Evolutionary conservation across 2,888 invertebrate genomes (phyloP), one percentile per base, ranked within the genome.

Genomic region (Gymnocheta viridis): DNA sequence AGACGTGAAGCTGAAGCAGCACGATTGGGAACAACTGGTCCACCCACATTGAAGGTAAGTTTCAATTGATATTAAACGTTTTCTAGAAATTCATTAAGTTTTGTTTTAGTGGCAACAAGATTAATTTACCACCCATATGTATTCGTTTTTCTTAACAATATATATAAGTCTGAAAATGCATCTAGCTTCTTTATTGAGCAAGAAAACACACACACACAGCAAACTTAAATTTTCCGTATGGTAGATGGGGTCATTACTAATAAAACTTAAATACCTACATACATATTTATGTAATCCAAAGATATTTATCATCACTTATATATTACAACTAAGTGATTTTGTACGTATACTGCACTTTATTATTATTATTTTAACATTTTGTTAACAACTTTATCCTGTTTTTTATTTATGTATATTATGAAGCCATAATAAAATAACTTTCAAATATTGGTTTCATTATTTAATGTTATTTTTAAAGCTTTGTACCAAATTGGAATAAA

Each of bases 1-100:
- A 93, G 92, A 22, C 91, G 93, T 2, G 94, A 95, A 86, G 91
- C 92, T 82, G 94, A 94, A 41, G 88, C 89, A 0, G 89, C 89
- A 0, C 88, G 89, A 2, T 86, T 87, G 49, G 91, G 91, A 35
- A 14, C 62, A 7, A 17, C 51, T n/a, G 89, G 87, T 1, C 86
- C 85, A 4, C 87, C 89, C 1, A 82, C 85, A 17, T 85, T 89
- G 29, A 88, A 80, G 79, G 90, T 89, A 17, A 77, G 4, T 12
- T 54, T 19, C 44, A 24, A 38, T n/a, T 62, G 60, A 2, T 35
- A 27, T 27, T 27, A 22, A 41, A 62, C 0, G 1, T 29, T 22
- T 27, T 47, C 29, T 24, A 10, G 14, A n/a, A 51, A 24, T 51
- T 58, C 4, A 4, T 14, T 4, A 35, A 35, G 56, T 56, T 78